phyloP scores from a whole-genome alignment of 2,113 vertebrate species.

The Osmerus mordax region DNA sequence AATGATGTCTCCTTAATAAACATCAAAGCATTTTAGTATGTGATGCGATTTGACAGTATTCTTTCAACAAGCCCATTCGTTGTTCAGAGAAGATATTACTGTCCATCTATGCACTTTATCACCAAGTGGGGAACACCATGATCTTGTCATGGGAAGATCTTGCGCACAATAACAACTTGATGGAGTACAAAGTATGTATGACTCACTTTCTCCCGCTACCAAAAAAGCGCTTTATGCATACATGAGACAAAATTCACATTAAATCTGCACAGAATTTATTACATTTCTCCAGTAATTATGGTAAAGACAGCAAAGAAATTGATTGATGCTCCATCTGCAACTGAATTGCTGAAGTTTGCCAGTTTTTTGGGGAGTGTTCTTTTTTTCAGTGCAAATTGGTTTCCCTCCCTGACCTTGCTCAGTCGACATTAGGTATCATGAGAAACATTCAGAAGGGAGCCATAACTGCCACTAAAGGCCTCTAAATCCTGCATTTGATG shows the following conservation, averaged over 20 bases:
- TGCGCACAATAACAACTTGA: slow-evolving; percentile 25
- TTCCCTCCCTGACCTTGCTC: slow-evolving; percentile 79
- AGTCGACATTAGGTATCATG: slow-evolving; percentile 71
- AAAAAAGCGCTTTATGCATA: slow-evolving; percentile 38
- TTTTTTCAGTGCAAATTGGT: slow-evolving; percentile 67
- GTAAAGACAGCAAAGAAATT: slow-evolving; percentile 71
- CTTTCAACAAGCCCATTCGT: no score
- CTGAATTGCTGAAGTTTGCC: slow-evolving; percentile 63
- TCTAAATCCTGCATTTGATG: slow-evolving; percentile 83
- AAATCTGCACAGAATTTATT: slow-evolving; percentile 51
- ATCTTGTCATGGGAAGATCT: slow-evolving; percentile 13
- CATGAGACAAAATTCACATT: slow-evolving; percentile 30
- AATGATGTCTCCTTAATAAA: no score
- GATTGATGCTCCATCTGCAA: slow-evolving; percentile 78
- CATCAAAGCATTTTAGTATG: no score
- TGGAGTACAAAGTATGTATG: slow-evolving; percentile 25
- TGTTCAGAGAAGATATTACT: background rate
- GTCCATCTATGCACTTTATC: background rate
- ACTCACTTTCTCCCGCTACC: slow-evolving; percentile 47
- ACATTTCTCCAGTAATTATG: slow-evolving; percentile 70
- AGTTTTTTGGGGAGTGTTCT: slow-evolving; percentile 55
- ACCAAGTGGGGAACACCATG: background rate
- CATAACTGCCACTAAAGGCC: slow-evolving; percentile 79
- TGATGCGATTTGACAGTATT: no score
- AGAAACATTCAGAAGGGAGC: slow-evolving; percentile 81